Conservation (phyloP, 2,797 vertebrate species). For the Muscicapa striata region DNA sequence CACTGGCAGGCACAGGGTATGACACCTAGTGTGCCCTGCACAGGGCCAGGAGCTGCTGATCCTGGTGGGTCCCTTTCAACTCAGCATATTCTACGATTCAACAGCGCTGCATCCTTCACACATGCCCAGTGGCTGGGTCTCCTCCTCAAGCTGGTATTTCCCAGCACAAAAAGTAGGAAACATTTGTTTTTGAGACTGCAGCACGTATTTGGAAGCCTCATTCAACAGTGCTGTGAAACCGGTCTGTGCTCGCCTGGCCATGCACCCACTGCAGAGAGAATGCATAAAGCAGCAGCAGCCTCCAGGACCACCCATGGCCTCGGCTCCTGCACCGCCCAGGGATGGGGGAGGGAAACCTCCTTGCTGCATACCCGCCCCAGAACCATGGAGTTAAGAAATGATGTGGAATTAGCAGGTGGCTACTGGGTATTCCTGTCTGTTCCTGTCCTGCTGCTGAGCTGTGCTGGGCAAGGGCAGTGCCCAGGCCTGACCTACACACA, state of each 20-base stretch:
- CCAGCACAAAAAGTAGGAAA: background rate
- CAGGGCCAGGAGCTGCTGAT: background rate
- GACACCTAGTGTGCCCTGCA: background rate
- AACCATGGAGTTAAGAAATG: fast-evolving
- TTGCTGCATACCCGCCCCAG: background rate
- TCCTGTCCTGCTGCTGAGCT: background rate
- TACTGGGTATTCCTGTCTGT: background rate
- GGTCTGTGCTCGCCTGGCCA: fast-evolving
- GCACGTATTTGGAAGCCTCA: background rate
- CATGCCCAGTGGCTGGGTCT: background rate
- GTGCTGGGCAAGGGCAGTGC: background rate
- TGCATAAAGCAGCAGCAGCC: background rate
- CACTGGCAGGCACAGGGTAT: no score
- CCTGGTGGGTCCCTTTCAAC: background rate
- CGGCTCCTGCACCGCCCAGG: background rate
- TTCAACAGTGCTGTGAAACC: background rate
- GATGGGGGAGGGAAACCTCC: background rate
- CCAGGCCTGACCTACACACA: background rate
- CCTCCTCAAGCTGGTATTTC: background rate
- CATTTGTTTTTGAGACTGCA: background rate
- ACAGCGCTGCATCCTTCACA: fast-evolving
- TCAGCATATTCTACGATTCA: background rate
- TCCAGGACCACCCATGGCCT: background rate
- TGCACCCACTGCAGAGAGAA: fast-evolving
- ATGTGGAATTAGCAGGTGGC: background rate